These are phyloP conservation scores for Onychostruthus taczanowskii DNA, from an alignment of 2,113 vertebrate genomes.

Conservation along the genomic window DNA sequence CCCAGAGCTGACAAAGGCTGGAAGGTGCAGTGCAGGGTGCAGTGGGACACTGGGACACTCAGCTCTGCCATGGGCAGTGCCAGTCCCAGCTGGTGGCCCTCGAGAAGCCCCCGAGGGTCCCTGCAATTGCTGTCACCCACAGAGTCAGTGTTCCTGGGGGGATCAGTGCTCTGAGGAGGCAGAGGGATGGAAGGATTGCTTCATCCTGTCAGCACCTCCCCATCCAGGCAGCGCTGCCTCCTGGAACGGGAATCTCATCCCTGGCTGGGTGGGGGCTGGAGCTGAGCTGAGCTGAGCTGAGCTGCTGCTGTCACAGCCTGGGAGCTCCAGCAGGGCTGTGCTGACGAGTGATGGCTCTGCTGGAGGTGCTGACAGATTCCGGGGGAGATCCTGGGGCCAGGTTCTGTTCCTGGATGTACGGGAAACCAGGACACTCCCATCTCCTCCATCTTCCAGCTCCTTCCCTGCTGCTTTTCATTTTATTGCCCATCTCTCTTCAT, in stretches of 20 bases:
- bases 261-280: background rate
- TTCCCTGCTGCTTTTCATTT: background rate
- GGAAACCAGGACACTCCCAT: background rate
- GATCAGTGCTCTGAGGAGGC: background rate
- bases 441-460: background rate
- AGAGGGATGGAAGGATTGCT: background rate
- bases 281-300: background rate
- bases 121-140: background rate
- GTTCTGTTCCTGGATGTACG: background rate
- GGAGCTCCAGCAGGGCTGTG: background rate
- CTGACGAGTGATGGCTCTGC: background rate
- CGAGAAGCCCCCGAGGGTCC: background rate
- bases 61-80: background rate
- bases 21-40: fast-evolving
- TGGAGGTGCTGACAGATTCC: conserved; percentile 17
- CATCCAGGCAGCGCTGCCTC: background rate
- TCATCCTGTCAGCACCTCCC: background rate
- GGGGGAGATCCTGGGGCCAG: background rate
- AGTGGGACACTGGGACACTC: fast-evolving
- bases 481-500: background rate
- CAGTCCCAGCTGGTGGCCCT: background rate
- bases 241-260: background rate
- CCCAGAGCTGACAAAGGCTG: fast-evolving
- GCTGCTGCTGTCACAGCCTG: background rate
- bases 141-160: background rate